Evolutionary conservation across 2,113 vertebrate species (phyloP).

Genomic region (Seriola rivoliana): DNA sequence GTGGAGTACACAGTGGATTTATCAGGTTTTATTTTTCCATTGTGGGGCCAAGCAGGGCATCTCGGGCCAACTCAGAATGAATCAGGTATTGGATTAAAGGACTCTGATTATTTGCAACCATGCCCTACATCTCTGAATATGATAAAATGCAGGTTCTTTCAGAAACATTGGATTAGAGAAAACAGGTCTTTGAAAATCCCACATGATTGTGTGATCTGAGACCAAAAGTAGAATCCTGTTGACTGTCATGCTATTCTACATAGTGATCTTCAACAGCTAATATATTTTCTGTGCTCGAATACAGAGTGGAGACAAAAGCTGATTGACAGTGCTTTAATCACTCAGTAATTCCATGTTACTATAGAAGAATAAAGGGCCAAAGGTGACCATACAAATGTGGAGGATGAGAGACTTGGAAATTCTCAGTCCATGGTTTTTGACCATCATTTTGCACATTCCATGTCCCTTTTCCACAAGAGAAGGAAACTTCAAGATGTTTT

Average conservation of each 20-base stretch:
- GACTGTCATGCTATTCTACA: not conserved
- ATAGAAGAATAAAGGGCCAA: conserved; percentile 16
- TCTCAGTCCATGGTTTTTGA: not conserved
- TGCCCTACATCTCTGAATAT: conserved; percentile 42
- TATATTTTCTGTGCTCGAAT: not conserved
- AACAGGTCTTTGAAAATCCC: not conserved
- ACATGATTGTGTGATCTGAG: not conserved
- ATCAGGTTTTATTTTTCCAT: conserved; percentile 16
- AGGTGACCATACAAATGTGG: not conserved
- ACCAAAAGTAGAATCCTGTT: not conserved
- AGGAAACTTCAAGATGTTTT: conserved; percentile 32
- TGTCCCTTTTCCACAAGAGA: conserved; percentile 39
- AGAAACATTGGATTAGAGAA: conserved; percentile 1
- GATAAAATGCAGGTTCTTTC: not conserved
- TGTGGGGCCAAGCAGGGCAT: conserved; percentile 11
- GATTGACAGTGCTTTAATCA: conserved; percentile 2
- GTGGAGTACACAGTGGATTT: conserved; percentile 26
- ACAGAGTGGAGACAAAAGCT: not conserved
- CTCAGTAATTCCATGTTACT: not conserved
- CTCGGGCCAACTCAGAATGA: conserved; percentile 26
- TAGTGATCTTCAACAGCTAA: conserved; percentile 12
- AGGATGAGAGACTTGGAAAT: conserved; percentile 7
- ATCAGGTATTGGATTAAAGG: conserved; percentile 47
- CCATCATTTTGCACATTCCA: conserved; percentile 60
- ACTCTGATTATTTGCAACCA: conserved; percentile 31